phyloP scores from a whole-genome alignment of 2,113 vertebrate species.

The Calyptommatus sinebrachiatus region DNA sequence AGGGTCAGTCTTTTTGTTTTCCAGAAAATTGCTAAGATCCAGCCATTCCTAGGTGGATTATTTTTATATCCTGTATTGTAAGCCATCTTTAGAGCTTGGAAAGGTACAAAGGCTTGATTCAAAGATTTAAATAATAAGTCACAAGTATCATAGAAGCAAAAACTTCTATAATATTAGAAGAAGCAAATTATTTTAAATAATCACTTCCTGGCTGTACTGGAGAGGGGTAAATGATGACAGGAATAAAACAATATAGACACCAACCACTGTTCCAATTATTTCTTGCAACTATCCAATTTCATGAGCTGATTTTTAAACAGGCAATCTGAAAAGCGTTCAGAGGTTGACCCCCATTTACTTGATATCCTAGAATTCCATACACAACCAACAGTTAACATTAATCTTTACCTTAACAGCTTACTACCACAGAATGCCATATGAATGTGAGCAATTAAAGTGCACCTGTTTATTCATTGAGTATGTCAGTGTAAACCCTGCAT shows the following conservation, averaged over 20 bases:
- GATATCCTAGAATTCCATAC: slow-evolving; percentile 36
- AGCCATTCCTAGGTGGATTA: background rate
- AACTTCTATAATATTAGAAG: background rate
- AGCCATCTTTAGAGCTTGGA: background rate
- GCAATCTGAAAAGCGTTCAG: slow-evolving; percentile 19
- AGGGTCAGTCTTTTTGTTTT: no score
- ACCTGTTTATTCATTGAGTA: slow-evolving; percentile 24
- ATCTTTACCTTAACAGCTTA: slow-evolving; percentile 47
- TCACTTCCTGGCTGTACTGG: background rate
- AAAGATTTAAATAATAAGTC: background rate
- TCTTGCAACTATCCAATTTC: slow-evolving; percentile 28
- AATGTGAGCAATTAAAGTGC: slow-evolving; percentile 50
- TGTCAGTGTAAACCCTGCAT: slow-evolving; percentile 20
- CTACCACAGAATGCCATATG: slow-evolving; percentile 20
- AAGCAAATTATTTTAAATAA: background rate
- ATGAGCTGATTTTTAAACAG: slow-evolving; percentile 36
- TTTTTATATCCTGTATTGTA: background rate
- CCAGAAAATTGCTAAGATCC: no score
- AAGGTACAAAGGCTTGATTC: background rate
- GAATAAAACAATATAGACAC: background rate
- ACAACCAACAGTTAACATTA: slow-evolving; percentile 38
- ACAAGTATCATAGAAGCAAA: background rate
- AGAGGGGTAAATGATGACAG: background rate
- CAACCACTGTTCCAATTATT: slow-evolving; percentile 15
- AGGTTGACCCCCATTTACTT: slow-evolving; percentile 55